Evolutionary conservation across 2,888 invertebrate species (phyloP), one percentile per base, ranked within the genome.

Genomic region (Arge pagana): DNA sequence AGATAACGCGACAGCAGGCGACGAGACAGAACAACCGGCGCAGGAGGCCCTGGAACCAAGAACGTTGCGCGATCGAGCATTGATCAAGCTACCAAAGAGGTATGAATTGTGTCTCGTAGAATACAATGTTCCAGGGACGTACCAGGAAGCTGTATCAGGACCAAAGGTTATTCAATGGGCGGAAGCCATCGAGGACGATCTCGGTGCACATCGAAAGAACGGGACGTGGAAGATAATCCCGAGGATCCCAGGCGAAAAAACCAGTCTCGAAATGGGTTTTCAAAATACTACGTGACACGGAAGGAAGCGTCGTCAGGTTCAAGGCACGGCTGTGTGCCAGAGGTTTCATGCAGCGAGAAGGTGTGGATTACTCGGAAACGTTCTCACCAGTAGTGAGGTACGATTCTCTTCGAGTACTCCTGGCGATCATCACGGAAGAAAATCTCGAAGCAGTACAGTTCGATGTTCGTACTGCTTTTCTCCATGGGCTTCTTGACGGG

Each of bases 151-250:
- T 0, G 41, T 56, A 13, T 48, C 37, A n/a, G 26, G 56, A 21
- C 39, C 53, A 3, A 24, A 54, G 16, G 43, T 48, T 39, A 26
- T 23, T 4, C 30, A 56, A 28, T 54, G 54, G 56, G 48, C 48
- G 36, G 51, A 51, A 54, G 52, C 56, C 18, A 56, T 56, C 6
- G 13, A 21, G 3, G 56, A 54, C 0, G 54, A 56, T 7, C 42
- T 42, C 4, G 4, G 10, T 4, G 15, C 26, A 6, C 42, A 16
- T 28, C 2, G 6, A 8, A 42, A 42, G 15, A 42, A 26, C 26
- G 15, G n/a, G 3, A 42, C 42, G n/a, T 42, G 28, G 42, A 5
- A 10, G 8, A 10, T 42, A 4, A 28, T 42, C 2, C 26, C 26
- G 8, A 42, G 15, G n/a, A 4, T 11, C 4, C 26, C 6, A 10